A percentile compares a stretch with the other conserved stretches of the same genome.
Conservation (phyloP, 2,113 vertebrate species). For the Odobenus rosmarus region DNA sequence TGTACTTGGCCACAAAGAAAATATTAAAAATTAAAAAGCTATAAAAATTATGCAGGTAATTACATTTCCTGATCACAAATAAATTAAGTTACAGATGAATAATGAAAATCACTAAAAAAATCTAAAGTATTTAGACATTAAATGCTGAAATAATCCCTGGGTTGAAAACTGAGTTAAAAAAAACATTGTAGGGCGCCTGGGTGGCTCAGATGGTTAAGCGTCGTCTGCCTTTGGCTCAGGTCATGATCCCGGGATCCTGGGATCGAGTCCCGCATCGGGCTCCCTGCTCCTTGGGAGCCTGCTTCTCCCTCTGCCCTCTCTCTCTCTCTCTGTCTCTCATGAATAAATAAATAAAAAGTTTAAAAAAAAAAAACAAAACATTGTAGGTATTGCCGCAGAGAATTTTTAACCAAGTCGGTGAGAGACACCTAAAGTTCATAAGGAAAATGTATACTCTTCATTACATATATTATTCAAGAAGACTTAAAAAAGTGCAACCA, state of each 20-base stretch:
- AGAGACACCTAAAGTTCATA: background rate
- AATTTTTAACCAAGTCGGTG: background rate
- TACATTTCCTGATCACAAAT: background rate
- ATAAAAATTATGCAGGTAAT: background rate
- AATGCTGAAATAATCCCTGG: background rate
- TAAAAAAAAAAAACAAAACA: background rate
- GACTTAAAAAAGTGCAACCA: background rate
- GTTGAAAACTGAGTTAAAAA: background rate
- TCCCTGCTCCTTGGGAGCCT: no score
- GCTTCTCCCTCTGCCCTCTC: no score
- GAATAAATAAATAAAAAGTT: no score
- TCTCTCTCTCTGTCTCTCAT: no score
- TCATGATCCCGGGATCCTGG: no score
- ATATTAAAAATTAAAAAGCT: background rate
- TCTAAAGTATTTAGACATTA: background rate
- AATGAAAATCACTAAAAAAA: background rate
- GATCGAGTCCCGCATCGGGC: no score
- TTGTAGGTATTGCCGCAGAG: background rate
- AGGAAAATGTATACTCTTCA: background rate
- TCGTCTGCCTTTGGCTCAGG: no score
- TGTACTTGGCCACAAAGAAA: background rate
- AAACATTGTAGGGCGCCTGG: background rate
- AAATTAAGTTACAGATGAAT: background rate
- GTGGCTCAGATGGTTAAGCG: no score
- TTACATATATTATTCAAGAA: constrained; percentile 3